Base-by-base conservation (phyloP, 2,888 invertebrate species). In the Parochlus steinenii region DNA sequence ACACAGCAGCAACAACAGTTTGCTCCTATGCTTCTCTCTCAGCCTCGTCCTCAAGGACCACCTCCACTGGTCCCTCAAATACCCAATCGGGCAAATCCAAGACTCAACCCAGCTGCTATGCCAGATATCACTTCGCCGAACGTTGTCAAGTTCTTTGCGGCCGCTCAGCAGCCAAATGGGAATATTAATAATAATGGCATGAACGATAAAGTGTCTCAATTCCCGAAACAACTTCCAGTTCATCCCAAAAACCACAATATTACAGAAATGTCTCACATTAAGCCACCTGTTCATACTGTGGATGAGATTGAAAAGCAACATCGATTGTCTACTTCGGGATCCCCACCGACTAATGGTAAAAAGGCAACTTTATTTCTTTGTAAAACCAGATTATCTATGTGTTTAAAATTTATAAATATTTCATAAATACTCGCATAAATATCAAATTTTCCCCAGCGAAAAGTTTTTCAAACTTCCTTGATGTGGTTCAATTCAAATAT, bases 221-320 rank as follows among this genome's bases (percentile, higher is more conserved):
- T 8, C 23, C 7, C 7, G 23, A 7, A 22, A 22, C 53, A 15
- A 47, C 49, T 19, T 37, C 49, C 3, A 50, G 51, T n/a, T n/a
- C 16, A 30, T 17, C 17, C 31, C 6, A 60, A 64, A 1, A 39
- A 38, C 5, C 50, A 55, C 1, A 67, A 66, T 33, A 61, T 61
- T 2, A 56, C 65, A 2, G 75, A 78, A 43, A 77, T 86, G 71
- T 82, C 83, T 23, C 75, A 79, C 50, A 7, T 14, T 6, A 52
- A 50, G 39, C 49, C 52, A 1, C 82, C 85, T 1, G 83, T 80
- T 10, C 78, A 81, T 51, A 74, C 74, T 37, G 74, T 83, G 1
- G 87, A 87, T 52, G 86, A 89, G 51, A 78, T 90, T 50, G 90
- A 90, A 51, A 83, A 83, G 48, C 85, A 83, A 46, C 85, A 86